Evolutionary conservation across 2,797 vertebrate genomes (phyloP), one percentile per base, ranked within the genome.

Genomic region (Danio aesculapii): DNA sequence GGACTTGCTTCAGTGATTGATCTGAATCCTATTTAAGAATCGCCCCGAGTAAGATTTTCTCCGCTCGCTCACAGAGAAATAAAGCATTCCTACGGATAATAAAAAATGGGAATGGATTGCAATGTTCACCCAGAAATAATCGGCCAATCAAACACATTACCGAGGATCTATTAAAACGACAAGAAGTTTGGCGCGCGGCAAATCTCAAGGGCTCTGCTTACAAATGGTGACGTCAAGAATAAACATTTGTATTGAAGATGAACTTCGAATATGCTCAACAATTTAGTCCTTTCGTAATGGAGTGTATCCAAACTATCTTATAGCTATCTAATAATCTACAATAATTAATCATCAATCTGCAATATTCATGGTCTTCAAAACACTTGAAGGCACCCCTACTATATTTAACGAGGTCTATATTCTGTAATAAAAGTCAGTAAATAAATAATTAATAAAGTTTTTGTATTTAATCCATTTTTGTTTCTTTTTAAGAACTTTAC

Each of bases 101-200:
- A 85, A 91, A 90, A 84, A 89, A 87, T 19, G 66, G 72, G 87
- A 90, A 92, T 91, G 86, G 91, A 90, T 88, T 90, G 88, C 86
- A 87, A 86, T 89, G 89, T 92, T 90, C 89, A 84, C 63, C 76
- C 72, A 84, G 86, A 86, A 93, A 90, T 92, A 90, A 93, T 91
- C 87, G 61, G 84, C 83, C 87, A 84, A 90, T 90, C 86, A 88
- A 89, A 89, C 86, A 86, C 87, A 90, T 91, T 90, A 89, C 84
- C 83, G 81, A 87, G 83, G 84, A 87, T 88, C 87, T 86, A 91
- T 91, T 89, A 89, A 88, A 89, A 90, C 68, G 80, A 85, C 84
- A 84, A 81, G 83, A 77, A 82, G 79, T 87, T 86, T 83, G 86
- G 84, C 84, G 1, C 19, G 44, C 52, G 57, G 52, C 69, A 73